Conservation (phyloP, 2,888 invertebrate species). For the Euzetes globulus region DNA sequence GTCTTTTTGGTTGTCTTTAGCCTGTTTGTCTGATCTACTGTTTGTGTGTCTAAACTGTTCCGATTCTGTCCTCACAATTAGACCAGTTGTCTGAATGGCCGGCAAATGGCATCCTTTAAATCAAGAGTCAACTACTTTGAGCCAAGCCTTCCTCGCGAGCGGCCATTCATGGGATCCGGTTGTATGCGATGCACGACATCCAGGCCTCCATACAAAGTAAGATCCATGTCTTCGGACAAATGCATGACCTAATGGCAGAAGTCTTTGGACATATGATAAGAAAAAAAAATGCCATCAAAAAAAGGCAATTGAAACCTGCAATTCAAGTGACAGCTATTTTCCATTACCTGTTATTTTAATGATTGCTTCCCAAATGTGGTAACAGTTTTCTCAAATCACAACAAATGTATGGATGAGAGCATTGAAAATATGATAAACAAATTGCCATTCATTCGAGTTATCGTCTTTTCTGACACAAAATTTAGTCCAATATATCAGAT, state of each 20-base stretch:
- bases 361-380: too few species aligned
- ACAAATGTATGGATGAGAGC: too few species aligned
- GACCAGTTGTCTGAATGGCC: not conserved
- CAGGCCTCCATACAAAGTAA: not conserved
- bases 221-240: not conserved
- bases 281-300: too few species aligned
- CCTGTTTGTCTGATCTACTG: too few species aligned
- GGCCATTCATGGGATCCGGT: not conserved
- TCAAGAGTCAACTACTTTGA: not conserved
- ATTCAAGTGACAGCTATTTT: too few species aligned
- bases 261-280: too few species aligned
- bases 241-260: too few species aligned
- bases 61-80: not conserved
- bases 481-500: not conserved
- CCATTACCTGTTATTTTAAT: too few species aligned
- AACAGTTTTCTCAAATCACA: too few species aligned
- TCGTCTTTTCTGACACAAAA: not conserved
- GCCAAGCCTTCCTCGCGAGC: constrained; percentile 8
- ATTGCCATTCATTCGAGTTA: not conserved
- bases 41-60: not conserved
- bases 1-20: too few species aligned
- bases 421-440: not conserved
- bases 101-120: not conserved
- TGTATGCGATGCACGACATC: not conserved
- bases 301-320: too few species aligned